Conservation (phyloP, 2,888 invertebrate species). For the Machimus rusticus region DNA sequence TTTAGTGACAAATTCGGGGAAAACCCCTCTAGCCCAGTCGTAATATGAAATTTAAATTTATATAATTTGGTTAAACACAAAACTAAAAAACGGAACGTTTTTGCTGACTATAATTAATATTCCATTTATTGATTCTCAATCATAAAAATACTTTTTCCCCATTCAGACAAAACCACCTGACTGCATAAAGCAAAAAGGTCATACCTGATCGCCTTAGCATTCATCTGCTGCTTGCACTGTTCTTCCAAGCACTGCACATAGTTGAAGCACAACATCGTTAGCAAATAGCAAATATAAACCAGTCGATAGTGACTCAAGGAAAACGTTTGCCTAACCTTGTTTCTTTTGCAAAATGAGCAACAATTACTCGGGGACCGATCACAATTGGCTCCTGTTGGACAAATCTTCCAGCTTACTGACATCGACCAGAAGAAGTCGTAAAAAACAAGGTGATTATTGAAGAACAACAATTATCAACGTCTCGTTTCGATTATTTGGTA, state of each 20-base stretch:
- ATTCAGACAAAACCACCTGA: not conserved
- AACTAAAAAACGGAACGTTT: not conserved
- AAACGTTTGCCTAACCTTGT: not conserved
- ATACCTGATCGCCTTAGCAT: not conserved
- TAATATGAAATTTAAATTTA: not conserved
- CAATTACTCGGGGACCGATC: not conserved
- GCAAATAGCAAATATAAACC: not conserved
- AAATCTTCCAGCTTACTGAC: not conserved
- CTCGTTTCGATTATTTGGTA: not conserved
- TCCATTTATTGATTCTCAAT: not conserved
- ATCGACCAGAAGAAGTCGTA: not conserved
- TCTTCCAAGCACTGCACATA: conserved; percentile 18
- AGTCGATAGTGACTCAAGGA: not conserved
- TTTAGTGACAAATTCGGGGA: not conserved
- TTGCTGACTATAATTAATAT: not conserved
- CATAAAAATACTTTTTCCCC: not conserved
- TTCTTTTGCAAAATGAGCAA: not conserved
- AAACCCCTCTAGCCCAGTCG: not conserved
- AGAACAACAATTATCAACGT: not conserved
- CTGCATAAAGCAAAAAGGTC: not conserved
- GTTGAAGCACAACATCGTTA: not conserved
- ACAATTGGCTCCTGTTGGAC: not conserved
- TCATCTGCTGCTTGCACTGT: not conserved
- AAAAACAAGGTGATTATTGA: not conserved
- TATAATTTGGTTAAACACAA: not conserved